Evolutionary conservation across 2,797 vertebrate genomes (phyloP).

Genomic region (Lemur catta): DNA sequence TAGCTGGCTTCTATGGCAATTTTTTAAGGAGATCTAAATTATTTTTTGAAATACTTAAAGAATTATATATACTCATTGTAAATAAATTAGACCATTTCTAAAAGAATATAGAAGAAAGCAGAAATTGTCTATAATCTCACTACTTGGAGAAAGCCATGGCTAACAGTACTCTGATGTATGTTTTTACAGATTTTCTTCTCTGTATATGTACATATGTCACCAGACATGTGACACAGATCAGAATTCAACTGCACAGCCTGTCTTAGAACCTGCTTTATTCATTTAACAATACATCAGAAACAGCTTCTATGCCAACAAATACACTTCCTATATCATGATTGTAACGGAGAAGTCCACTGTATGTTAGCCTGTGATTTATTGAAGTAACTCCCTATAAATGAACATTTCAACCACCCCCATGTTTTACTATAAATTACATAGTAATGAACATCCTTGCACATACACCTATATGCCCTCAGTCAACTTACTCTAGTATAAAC

Average conservation of each 20-base stretch:
- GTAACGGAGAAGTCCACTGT: background rate
- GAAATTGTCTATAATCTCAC: background rate
- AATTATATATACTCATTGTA: background rate
- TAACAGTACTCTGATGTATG: background rate
- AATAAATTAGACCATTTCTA: background rate
- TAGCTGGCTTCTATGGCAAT: no score
- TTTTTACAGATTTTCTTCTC: no score
- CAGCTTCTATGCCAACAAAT: background rate
- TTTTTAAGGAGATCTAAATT: background rate
- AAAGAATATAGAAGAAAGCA: background rate
- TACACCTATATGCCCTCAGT: background rate
- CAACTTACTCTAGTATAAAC: background rate
- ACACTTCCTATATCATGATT: background rate
- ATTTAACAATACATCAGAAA: accelerated
- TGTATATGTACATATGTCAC: background rate
- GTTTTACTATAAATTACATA: background rate
- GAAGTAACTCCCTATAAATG: background rate
- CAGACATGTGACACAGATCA: background rate
- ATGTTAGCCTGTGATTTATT: background rate
- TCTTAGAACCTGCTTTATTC: background rate
- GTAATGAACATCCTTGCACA: background rate
- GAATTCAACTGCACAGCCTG: background rate
- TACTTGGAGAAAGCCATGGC: background rate
- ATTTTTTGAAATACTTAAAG: background rate
- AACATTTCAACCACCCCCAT: background rate